These are phyloP conservation scores for Anadara kagoshimensis DNA, from an alignment of 1,140 invertebrate species.

Conservation along the genomic window DNA sequence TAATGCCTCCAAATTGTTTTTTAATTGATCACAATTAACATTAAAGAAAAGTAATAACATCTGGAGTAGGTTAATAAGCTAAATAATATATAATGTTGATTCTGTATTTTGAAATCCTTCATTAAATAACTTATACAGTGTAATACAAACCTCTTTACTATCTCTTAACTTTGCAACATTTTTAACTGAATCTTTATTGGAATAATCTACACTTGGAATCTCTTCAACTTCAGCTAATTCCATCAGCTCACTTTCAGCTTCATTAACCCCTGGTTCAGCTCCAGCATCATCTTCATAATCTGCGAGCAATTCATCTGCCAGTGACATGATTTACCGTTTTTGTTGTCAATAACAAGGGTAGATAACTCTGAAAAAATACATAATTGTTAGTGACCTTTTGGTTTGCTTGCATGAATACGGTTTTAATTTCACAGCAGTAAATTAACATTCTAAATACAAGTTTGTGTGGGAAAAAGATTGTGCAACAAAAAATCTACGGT, in stretches of 20 bases:
- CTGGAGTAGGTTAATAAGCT: background rate
- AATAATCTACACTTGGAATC: conserved; percentile 74
- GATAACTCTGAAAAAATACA: too few species aligned
- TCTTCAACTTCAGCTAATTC: conserved; percentile 70
- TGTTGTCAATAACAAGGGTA: background rate
- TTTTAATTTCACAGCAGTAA: too few species aligned
- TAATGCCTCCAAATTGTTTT: background rate
- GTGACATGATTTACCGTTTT: conserved; percentile 86
- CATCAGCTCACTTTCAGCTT: conserved; percentile 63
- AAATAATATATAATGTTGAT: background rate
- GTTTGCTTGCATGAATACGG: too few species aligned
- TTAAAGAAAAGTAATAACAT: background rate
- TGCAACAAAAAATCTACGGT: too few species aligned
- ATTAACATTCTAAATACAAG: too few species aligned
- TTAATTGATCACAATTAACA: background rate
- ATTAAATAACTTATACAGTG: background rate
- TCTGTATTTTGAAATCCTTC: background rate
- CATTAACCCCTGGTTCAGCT: conserved; percentile 78
- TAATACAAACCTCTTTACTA: conserved; percentile 65
- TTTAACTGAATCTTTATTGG: conserved; percentile 80
- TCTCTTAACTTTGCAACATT: conserved; percentile 91
- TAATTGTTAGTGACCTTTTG: too few species aligned
- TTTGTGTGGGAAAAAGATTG: too few species aligned
- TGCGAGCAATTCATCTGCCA: conserved; percentile 95
- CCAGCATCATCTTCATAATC: conserved; percentile 90